phyloP scores from a whole-genome alignment of 2,888 invertebrate genomes.

The Euzophera pinguis region DNA sequence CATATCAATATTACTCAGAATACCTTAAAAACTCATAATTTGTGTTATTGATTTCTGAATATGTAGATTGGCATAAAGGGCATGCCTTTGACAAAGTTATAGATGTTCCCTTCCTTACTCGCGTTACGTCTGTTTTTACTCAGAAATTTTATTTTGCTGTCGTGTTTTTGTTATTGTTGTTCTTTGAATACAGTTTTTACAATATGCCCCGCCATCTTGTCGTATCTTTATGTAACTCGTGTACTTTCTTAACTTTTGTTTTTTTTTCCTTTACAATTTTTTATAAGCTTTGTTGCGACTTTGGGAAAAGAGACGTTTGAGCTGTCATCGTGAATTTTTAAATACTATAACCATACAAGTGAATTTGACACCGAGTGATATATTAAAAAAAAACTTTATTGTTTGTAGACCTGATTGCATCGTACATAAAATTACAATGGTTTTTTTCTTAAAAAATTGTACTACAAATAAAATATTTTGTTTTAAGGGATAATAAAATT shows the following conservation, averaged over 20 bases:
- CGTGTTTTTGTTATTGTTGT: conserved; percentile 14
- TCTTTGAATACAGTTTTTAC: conserved; percentile 8
- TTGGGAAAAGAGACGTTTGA: neutral
- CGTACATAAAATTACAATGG: no score
- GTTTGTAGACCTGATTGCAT: no score
- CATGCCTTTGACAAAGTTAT: conserved; percentile 20
- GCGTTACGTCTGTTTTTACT: conserved; percentile 18
- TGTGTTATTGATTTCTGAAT: conserved; percentile 22
- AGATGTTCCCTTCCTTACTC: conserved; percentile 21
- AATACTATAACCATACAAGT: no score
- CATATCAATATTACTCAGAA: no score
- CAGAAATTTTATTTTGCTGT: conserved; percentile 16
- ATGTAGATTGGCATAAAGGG: conserved; percentile 21
- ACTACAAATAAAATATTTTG: no score
- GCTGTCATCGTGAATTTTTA: no score
- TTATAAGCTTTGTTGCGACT: neutral
- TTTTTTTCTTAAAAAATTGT: no score
- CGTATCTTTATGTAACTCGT: conserved; percentile 2
- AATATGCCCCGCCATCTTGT: conserved; percentile 5
- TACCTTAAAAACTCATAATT: neutral
- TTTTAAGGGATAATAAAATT: no score
- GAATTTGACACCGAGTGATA: no score
- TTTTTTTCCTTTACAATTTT: neutral
- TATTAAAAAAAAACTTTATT: no score
- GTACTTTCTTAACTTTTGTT: neutral